Evolutionary conservation across 2,888 invertebrate species (phyloP), one percentile per base, ranked within the genome.

Genomic region (Nipponacmea schrenckii): DNA sequence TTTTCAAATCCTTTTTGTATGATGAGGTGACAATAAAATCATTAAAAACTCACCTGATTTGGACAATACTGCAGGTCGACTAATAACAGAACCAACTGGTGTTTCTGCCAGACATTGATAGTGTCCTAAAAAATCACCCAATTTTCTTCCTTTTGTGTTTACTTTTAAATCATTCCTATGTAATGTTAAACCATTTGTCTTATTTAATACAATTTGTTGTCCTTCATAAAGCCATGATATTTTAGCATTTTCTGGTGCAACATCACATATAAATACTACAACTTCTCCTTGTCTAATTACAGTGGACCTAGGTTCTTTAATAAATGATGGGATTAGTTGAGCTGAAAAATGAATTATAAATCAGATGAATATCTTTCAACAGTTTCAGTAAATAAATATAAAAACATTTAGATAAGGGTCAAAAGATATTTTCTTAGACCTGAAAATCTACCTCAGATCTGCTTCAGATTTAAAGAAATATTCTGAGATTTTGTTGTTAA

Each of bases 141-240:
- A 39, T 63, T 26, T 44, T 39, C 62, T 56, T 45, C 65, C 26
- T 45, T 44, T 31, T 62, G 50, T 50, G 44, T 56, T 20, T 56
- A 70, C 44, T 45, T 62, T 26, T 56, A 70, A 66, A 44, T 66
- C 62, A n/a, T 48, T 66, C 44, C 70, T 65, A 7, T 20, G 39
- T 20, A 66, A 65, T 1, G 48, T 17, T 14, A 70, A 20, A 31
- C 70, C 70, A 3, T 65, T 48, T 45, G 56, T 48, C 10, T 65
- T 56, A 24, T 65, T 10, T 4, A 24, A n/a, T 20, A 50, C 39
- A 45, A 72, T 15, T 17, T 17, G 45, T 14, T 72, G 14, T 15
- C 70, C 69, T 27, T 74, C 68, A 26, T 66, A 68, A n/a, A 69
- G 45, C 74, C 74, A 74, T 46, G 50, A 39, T 26, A 74, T 69